Percentiles rank a stretch among this genome's conserved stretches.
Conservation (phyloP, 2,888 invertebrate genomes). For the Stenotaenia linearis region DNA sequence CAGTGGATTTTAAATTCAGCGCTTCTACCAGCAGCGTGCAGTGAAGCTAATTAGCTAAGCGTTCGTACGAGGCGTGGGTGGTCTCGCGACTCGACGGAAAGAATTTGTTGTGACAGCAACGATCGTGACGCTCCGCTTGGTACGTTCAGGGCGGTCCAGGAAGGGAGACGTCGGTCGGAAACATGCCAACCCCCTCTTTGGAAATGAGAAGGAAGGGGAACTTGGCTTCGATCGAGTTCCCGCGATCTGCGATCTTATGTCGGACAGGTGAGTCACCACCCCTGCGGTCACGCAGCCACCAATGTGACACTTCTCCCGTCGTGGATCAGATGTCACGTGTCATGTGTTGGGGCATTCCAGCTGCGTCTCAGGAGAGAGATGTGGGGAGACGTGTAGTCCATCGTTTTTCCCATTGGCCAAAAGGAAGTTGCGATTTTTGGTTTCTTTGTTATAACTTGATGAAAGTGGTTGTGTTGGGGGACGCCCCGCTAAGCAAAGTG, state of each 20-base stretch:
- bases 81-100: neutral
- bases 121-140: constrained; percentile 1
- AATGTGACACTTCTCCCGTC: constrained; percentile 24
- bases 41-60: neutral
- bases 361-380: neutral
- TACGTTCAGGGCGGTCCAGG: constrained; percentile 12
- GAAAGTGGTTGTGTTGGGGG: constrained; percentile 26
- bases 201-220: constrained; percentile 9
- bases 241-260: constrained; percentile 4
- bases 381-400: neutral
- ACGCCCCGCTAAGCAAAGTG: constrained; percentile 10
- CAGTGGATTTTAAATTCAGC: neutral
- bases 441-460: constrained; percentile 26
- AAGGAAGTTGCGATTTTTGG: constrained; percentile 13
- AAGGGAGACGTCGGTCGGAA: constrained; percentile 3
- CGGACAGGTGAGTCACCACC: constrained; percentile 21
- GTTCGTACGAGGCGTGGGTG: neutral
- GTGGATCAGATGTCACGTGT: constrained; percentile 17
- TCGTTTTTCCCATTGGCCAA: neutral
- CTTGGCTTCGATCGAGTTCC: constrained; percentile 7
- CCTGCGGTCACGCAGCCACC: constrained; percentile 14
- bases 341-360: constrained; percentile 23
- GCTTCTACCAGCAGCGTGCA: neutral
- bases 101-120: constrained; percentile 21
- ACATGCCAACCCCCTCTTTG: neutral